Evolutionary conservation across 2,888 invertebrate genomes (phyloP).

Genomic region (Petrolisthes manimaculis): DNA sequence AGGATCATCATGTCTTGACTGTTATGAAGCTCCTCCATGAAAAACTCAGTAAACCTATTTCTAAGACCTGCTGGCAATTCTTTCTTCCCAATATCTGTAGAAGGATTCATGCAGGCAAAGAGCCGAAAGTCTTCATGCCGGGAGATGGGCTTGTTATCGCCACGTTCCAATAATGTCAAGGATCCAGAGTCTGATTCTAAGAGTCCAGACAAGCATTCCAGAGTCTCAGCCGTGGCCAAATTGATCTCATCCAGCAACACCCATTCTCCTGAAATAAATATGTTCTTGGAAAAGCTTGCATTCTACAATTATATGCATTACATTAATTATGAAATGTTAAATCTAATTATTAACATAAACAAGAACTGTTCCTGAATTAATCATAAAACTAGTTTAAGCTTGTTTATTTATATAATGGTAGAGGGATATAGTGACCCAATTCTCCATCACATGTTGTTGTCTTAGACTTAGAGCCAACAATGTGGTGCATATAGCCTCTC

Average conservation of each 20-base stretch:
- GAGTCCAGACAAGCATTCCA: conserved; percentile 92
- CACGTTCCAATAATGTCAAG: conserved; percentile 87
- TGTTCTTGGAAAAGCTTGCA: no score
- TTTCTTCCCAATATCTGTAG: conserved; percentile 97
- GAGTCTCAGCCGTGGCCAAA: conserved; percentile 94
- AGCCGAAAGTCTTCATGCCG: conserved; percentile 90
- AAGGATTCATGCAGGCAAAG: conserved; percentile 99
- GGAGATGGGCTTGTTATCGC: conserved; percentile 86
- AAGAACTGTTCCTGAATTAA: background rate
- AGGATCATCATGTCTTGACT: conserved; percentile 83
- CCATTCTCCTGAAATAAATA: conserved; percentile 82
- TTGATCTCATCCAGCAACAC: conserved; percentile 98
- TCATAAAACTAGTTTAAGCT: background rate
- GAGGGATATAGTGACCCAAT: background rate
- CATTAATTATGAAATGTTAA: no score
- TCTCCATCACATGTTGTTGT: no score
- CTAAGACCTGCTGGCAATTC: conserved; percentile 92
- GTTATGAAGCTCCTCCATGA: conserved; percentile 89
- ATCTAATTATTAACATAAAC: no score
- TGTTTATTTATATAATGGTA: background rate
- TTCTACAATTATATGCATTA: no score
- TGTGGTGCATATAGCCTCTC: no score
- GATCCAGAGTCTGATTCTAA: conserved; percentile 86
- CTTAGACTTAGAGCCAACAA: no score
- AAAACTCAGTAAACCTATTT: conserved; percentile 95